Evolutionary conservation across 2,888 invertebrate genomes (phyloP), one percentile per base, ranked within the genome.

Genomic region (Clusia tigrina): DNA sequence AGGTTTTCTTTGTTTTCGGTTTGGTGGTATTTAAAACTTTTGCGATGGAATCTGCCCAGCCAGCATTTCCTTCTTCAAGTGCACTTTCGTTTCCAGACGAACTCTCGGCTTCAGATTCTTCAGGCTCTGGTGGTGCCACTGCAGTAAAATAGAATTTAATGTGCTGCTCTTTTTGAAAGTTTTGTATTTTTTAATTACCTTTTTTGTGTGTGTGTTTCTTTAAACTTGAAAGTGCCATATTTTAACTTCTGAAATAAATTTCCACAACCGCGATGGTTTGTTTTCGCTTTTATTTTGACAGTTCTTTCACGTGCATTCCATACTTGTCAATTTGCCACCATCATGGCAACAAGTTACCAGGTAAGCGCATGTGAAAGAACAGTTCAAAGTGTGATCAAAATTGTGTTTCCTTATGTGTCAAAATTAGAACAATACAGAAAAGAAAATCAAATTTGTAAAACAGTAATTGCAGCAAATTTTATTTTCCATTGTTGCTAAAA

Each of bases 11-110:
- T 48, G 88, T 86, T 81, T 90, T 91, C 0, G 92, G 91, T 78
- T 92, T 91, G 25, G 88, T 90, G 1, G 90, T 88, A 64, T 87
- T 88, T 23, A 95, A 85, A 69, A 95, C 91, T 83, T 93, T 93
- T 6, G 89, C 86, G 78, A 95, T 89, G 0, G 91, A 93, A 83
- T 94, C 90, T 1, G 92, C 94, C 94, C 94, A 94, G 2, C 90
- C 91, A 67, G 87, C 84, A 80, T 92, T 92, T 0, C 85, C 86
- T 37, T 71, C 71, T 1, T 18, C 54, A 15, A 68, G 64, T 10
- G 24, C 53, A 24, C 54, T 58, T 9, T 42, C 67, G 1, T 70
- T 74, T 9, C 71, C 73, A 17, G 63, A 61, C 1, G 63, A 54
- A 17, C 60, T 62, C 1, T 67, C 67, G 1, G 56, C 53, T n/a